Conservation (phyloP, 2,888 invertebrate species). For the Acrobasis repandana region DNA sequence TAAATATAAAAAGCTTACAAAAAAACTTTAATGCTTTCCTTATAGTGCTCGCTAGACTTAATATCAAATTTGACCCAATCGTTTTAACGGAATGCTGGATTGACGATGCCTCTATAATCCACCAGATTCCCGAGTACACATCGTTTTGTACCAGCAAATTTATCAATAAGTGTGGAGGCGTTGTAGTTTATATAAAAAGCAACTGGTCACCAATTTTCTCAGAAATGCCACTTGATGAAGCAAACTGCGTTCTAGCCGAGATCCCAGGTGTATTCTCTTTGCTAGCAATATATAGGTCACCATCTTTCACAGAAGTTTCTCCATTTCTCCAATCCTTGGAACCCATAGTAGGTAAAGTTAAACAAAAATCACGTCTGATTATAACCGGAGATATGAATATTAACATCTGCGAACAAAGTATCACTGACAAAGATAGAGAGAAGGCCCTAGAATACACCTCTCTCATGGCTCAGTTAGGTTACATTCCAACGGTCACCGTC, state of each 20-base stretch:
- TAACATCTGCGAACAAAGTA: conserved; percentile 15
- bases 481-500: conserved; percentile 23
- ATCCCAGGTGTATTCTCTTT: conserved; percentile 12
- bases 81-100: conserved; percentile 31
- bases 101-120: conserved; percentile 19
- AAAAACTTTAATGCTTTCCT: neutral
- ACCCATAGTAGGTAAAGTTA: neutral
- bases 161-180: conserved; percentile 29
- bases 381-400: conserved; percentile 32
- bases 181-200: conserved; percentile 26
- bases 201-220: conserved; percentile 19
- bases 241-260: conserved; percentile 26
- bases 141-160: conserved; percentile 15
- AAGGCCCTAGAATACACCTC: conserved; percentile 16
- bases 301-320: conserved; percentile 27
- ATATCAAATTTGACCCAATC: conserved; percentile 22
- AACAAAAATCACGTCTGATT: conserved; percentile 2
- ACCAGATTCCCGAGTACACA: conserved; percentile 22
- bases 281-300: conserved; percentile 28
- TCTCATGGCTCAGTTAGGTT: conserved; percentile 24
- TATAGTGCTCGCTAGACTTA: neutral
- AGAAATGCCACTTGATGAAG: conserved; percentile 27
- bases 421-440: neutral
- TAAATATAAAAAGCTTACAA: neutral
- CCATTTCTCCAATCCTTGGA: conserved; percentile 21